These are phyloP conservation scores for Platyura marginata DNA, from an alignment of 1,140 invertebrate species.

Conservation along the genomic window DNA sequence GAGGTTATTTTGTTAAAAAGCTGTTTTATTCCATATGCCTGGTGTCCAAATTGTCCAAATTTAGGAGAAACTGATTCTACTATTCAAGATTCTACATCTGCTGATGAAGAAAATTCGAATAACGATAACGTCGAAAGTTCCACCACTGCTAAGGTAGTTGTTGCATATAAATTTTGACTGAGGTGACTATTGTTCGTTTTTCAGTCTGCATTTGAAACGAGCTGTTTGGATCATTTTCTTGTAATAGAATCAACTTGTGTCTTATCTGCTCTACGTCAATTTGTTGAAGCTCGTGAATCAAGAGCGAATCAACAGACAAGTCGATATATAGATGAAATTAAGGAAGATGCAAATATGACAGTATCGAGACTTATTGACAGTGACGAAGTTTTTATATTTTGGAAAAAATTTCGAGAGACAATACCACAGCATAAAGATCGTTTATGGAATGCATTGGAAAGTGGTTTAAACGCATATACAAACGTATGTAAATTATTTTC, in stretches of 20 bases:
- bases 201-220: constrained; percentile 1
- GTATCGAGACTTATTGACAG: background rate
- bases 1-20: constrained; percentile 31
- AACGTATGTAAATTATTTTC: constrained; percentile 12
- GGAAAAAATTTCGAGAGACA: constrained; percentile 16
- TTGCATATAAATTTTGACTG: background rate
- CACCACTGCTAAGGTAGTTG: no score
- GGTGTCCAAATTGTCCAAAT: constrained; percentile 30
- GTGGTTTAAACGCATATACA: constrained; percentile 34
- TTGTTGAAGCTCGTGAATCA: no score
- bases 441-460: constrained; percentile 31
- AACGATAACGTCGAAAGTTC: no score
- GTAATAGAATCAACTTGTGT: constrained; percentile 33
- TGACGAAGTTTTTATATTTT: constrained; percentile 7
- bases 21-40: constrained; percentile 36
- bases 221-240: constrained; percentile 28
- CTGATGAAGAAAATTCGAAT: background rate
- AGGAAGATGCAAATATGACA: background rate
- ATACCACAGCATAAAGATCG: constrained; percentile 27
- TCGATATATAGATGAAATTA: constrained; percentile 6
- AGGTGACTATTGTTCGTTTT: background rate
- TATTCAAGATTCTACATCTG: constrained; percentile 4
- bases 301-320: constrained; percentile 28
- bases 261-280: constrained; percentile 27
- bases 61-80: constrained; percentile 7